Evolutionary conservation across 1,140 invertebrate genomes (phyloP), one percentile per base, ranked within the genome.

Genomic region (Ceratina japonica): DNA sequence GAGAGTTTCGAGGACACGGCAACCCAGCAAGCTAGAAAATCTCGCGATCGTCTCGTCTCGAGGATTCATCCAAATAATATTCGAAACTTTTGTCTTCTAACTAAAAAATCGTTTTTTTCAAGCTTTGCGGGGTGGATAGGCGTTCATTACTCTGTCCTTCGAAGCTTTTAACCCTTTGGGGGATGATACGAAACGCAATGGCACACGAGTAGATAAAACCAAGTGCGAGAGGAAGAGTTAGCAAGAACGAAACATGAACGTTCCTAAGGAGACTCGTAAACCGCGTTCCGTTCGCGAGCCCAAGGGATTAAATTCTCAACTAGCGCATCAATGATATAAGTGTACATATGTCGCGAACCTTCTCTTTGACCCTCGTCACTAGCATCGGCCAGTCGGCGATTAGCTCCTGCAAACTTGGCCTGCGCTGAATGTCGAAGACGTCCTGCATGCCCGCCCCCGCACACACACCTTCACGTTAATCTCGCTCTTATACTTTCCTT

Each of bases 341-440:
- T 44, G 37, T 44, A 44, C 37, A 44, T 44, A 83, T 78, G 77
- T 81, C 93, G 91, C 94, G 93, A 94, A 95, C 94, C 94, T 94
- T 94, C 90, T 92, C 90, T 92, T 93, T 94, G 86, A 93, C 93
- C 91, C 92, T 89, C 89, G 93, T 93, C 90, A 93, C 91, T 91
- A 95, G 93, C 86, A 85, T 93, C 86, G 94, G 94, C 94, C 94
- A 95, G 93, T 95, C 94, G 85, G 92, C 92, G 91, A 94, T 94
- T 90, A 94, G 89, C 92, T 95, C 94, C 83, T 92, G 91, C 77
- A 95, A 92, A 90, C 94, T 94, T 92, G 94, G 92, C 82, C 93
- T 94, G 92, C 94, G 94, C 91, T 93, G 93, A 91, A 94, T 94
- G 89, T 94, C 91, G 94, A 94, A 94, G 90, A 95, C 92, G 87